A percentile compares a stretch with the other conserved stretches of the same genome.
These are phyloP conservation scores for Cephonodes hylas DNA, from an alignment of 2,888 invertebrate species.

Conservation along the genomic window DNA sequence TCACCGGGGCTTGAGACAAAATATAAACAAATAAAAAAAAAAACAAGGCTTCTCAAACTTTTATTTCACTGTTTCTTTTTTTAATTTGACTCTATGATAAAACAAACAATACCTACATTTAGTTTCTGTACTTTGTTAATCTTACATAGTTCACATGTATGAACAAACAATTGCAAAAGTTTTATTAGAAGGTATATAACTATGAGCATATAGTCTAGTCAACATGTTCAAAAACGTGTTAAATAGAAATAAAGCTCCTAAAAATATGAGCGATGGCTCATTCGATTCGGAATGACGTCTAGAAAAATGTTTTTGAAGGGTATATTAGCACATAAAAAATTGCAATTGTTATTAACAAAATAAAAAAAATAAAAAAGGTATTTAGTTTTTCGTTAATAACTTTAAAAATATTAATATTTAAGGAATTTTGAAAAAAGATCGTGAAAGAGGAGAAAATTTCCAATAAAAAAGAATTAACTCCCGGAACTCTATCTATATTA, in stretches of 20 bases:
- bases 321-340: no score
- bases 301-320: background rate
- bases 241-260: background rate
- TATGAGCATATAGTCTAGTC: background rate
- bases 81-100: no score
- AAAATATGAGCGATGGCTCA: background rate
- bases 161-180: no score
- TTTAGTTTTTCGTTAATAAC: background rate
- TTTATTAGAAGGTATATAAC: no score
- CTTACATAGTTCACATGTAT: no score
- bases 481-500: background rate
- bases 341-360: background rate
- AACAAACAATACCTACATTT: no score
- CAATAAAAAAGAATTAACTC: background rate
- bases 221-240: background rate
- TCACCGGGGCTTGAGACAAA: no score
- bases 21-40: no score
- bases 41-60: no score
- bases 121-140: no score
- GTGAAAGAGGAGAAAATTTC: background rate
- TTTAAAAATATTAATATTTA: conserved; percentile 2
- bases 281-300: background rate
- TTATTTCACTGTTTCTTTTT: no score
- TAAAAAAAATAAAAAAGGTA: background rate
- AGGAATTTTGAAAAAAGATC: background rate